Evolutionary conservation across 2,113 vertebrate species (phyloP), one percentile per base, ranked within the genome.

Genomic region (Podarcis raffonei): DNA sequence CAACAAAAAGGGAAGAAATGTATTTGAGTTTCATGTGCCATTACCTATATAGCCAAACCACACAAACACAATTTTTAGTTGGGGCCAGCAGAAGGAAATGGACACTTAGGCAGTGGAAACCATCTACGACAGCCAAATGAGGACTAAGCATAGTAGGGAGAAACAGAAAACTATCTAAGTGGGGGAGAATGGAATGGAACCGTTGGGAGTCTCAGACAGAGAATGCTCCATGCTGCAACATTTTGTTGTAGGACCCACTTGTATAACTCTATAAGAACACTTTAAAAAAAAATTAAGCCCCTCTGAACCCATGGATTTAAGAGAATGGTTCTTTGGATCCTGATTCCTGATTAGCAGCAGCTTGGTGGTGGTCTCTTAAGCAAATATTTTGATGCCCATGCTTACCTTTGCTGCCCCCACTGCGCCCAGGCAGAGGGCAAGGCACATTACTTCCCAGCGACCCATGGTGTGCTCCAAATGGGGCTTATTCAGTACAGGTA

Each of bases 391-490:
- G 32, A 48, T 62, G 22, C 2, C 27, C 25, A 7, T 13, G 15
- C 96, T 96, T 94, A 98, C 97, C 0, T 96, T 95, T 0, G 95
- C 66, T 0, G 97, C 97, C 23, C 94, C 89, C 2, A 94, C 96
- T 25, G 81, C 92, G 9, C 96, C 95, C 13, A 98, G 88, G 90
- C 92, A 95, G 30, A 97, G 91, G 35, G 95, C 84, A 32, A 95
- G 59, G 72, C 72, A 81, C 22, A 97, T 66, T 90, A 97, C 82
- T 84, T 90, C 93, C 94, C 97, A 94, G 90, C 15, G 94, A 39
- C 77, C 93, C 98, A 98, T 98, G 90, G 37, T 88, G 92, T 88
- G 22, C 0, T 25, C 25, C 35, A 76, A 59, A 62, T 86, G 39
- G n/a, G 30, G 82, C 32, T 18, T 12, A 4, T 25, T 37, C n/a